A percentile compares a stretch with the other conserved stretches of the same genome.
Conservation (phyloP, 1,140 invertebrate species). For the Hesperophylax magnus region DNA sequence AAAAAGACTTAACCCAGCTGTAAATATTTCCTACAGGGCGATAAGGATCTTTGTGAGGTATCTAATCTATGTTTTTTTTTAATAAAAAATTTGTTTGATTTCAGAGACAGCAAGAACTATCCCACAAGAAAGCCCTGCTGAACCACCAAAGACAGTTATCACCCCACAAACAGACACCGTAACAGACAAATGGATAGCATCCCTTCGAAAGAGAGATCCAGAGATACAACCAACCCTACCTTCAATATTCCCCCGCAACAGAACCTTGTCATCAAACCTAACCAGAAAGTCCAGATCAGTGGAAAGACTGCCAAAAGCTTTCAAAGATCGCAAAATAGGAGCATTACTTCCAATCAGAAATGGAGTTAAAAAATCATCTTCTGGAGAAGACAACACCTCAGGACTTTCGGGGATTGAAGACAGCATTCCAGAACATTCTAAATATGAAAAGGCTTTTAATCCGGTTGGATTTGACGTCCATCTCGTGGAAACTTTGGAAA, state of each 20-base stretch:
- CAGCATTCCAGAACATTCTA: slow-evolving; percentile 62
- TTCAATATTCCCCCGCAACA: slow-evolving; percentile 69
- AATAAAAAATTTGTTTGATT: background rate
- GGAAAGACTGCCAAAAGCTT: slow-evolving; percentile 66
- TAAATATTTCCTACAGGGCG: too few relatives aligned
- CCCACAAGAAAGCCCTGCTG: slow-evolving; percentile 39
- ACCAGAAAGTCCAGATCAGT: slow-evolving; percentile 71
- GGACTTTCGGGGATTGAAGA: slow-evolving; percentile 63
- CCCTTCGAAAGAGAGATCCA: slow-evolving; percentile 75
- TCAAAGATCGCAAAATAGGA: slow-evolving; percentile 58
- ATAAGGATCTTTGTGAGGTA: too few relatives aligned
- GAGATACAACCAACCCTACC: slow-evolving; percentile 77
- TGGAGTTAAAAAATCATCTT: slow-evolving; percentile 48
- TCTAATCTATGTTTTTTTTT: too few relatives aligned
- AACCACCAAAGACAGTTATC: slow-evolving; percentile 56
- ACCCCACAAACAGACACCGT: slow-evolving; percentile 64
- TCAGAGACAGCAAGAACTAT: slow-evolving; percentile 28
- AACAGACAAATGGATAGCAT: slow-evolving; percentile 74
- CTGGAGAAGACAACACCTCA: slow-evolving; percentile 48
- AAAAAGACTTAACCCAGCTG: too few relatives aligned
- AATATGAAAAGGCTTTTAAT: slow-evolving; percentile 75
- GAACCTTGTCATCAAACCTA: slow-evolving; percentile 63
- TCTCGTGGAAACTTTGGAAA: slow-evolving; percentile 86
- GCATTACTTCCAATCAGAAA: slow-evolving; percentile 59
- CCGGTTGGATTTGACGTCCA: slow-evolving; percentile 83